Conservation (phyloP, 2,113 vertebrate species). For the Felis chaus region DNA sequence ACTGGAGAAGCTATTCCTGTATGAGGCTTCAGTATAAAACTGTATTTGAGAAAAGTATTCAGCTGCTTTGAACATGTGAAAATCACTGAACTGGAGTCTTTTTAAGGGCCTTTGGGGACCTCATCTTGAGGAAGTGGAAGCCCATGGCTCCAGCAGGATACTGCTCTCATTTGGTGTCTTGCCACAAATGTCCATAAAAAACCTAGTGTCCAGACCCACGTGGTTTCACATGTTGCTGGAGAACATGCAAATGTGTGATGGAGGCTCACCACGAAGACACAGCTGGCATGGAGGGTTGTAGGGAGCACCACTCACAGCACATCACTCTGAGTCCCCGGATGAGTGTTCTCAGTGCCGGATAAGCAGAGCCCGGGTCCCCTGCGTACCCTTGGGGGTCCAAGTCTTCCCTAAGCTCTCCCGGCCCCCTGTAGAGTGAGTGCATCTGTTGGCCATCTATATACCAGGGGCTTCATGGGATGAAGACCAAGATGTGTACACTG, state of each 20-base stretch:
- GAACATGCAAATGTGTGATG: fast-evolving
- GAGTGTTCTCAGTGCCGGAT: neutral
- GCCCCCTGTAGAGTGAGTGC: too few relatives aligned
- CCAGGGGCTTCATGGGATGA: too few relatives aligned
- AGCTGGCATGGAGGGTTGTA: neutral
- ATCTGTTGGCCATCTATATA: too few relatives aligned
- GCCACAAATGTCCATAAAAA: neutral
- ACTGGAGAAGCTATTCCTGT: neutral
- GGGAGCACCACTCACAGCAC: fast-evolving
- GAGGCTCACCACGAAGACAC: too few relatives aligned
- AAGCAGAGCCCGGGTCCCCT: too few relatives aligned
- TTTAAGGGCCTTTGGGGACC: neutral
- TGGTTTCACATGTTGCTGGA: neutral
- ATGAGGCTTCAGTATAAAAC: neutral
- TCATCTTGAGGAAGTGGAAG: neutral
- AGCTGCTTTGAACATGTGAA: neutral
- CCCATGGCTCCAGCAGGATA: neutral
- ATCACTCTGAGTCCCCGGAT: neutral
- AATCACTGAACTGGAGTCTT: neutral
- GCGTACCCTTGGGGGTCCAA: too few relatives aligned
- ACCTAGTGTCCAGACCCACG: fast-evolving
- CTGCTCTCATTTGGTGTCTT: neutral
- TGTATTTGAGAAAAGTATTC: neutral
- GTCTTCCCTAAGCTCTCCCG: too few relatives aligned
- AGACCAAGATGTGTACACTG: neutral